Evolutionary conservation across 2,888 invertebrate species (phyloP).

Genomic region (Ochropleura leucogaster): DNA sequence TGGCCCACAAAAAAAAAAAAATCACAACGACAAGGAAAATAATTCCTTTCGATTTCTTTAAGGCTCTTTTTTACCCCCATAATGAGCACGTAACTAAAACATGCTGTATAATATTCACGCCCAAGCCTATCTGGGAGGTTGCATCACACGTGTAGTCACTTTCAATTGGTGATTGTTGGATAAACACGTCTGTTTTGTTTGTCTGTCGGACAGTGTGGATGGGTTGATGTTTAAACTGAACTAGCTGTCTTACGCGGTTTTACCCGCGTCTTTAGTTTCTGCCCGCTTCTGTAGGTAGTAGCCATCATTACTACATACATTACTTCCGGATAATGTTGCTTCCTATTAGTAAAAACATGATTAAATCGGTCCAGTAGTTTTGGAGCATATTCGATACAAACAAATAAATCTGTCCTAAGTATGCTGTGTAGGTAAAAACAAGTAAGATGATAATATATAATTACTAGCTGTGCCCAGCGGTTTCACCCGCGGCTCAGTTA

Average conservation of each 20-base stretch:
- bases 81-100: background rate
- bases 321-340: no score
- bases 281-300: no score
- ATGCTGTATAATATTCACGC: constrained; percentile 37
- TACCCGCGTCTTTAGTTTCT: no score
- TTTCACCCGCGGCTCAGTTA: no score
- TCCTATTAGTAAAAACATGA: no score
- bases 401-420: no score
- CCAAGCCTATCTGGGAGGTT: constrained; percentile 55
- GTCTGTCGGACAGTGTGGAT: constrained; percentile 26
- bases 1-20: background rate
- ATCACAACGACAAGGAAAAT: background rate
- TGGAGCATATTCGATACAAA: no score
- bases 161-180: constrained; percentile 35
- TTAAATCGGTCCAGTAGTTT: no score
- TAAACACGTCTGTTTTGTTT: constrained; percentile 49
- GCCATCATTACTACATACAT: no score
- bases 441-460: background rate
- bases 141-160: constrained; percentile 48
- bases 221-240: constrained; percentile 8
- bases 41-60: background rate
- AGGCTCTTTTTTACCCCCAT: background rate
- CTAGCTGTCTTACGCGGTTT: no score
- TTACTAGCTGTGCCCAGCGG: no score
- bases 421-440: no score